These are phyloP conservation scores for Synergus laeviventris DNA, from an alignment of 2,888 invertebrate genomes.

Conservation along the genomic window DNA sequence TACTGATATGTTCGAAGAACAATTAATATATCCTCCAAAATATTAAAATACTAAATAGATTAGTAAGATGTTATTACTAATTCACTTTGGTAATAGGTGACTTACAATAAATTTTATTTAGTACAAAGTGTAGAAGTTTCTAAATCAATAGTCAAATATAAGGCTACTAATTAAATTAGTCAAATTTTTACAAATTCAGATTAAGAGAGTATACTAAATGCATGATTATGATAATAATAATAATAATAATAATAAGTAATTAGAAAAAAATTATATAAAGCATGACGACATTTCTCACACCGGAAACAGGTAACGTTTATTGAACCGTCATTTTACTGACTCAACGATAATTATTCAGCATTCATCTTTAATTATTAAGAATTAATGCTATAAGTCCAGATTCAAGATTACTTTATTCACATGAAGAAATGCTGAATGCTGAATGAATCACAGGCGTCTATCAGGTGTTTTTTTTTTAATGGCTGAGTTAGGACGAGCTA, in stretches of 20 bases:
- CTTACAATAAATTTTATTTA: no score
- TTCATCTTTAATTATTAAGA: neutral
- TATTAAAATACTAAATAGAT: no score
- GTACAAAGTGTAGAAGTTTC: no score
- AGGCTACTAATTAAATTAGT: no score
- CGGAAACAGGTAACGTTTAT: constrained; percentile 29
- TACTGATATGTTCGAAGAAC: no score
- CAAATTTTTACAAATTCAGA: no score
- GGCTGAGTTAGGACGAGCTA: neutral
- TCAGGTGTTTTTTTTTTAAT: neutral
- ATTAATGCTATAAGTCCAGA: constrained; percentile 13
- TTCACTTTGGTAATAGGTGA: no score
- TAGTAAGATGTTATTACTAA: no score
- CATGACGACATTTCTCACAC: constrained; percentile 7
- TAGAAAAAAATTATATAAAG: neutral
- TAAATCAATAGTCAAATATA: no score
- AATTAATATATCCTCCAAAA: no score
- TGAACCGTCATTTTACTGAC: constrained; percentile 29
- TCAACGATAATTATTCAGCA: constrained; percentile 2
- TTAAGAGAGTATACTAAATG: no score
- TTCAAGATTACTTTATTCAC: constrained; percentile 19
- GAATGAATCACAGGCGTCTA: constrained; percentile 30
- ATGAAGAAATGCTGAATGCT: constrained; percentile 2
- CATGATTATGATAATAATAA: neutral
- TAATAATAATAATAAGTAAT: neutral